These are phyloP conservation scores for Drosophila gunungcola DNA, from an alignment of 1,140 invertebrate genomes.

Conservation along the genomic window DNA sequence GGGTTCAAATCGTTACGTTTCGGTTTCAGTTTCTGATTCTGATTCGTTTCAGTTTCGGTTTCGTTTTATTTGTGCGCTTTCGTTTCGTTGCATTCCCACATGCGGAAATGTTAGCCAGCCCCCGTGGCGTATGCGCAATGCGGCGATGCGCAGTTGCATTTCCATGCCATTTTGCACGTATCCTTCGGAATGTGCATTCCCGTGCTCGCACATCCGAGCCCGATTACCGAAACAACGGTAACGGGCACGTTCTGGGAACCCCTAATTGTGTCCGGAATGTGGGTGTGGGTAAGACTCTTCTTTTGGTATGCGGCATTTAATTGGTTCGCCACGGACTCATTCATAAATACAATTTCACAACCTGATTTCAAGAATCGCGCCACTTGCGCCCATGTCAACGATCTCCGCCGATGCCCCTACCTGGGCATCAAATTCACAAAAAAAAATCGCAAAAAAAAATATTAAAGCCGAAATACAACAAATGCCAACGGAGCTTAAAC, in stretches of 20 bases:
- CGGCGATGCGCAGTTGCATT: constrained; percentile 57
- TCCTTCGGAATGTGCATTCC: constrained; percentile 33
- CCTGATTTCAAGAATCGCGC: constrained; percentile 65
- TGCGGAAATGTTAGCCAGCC: constrained; percentile 31
- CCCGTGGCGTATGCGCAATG: constrained; percentile 65
- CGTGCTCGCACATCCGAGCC: neutral
- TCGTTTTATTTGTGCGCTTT: constrained; percentile 19
- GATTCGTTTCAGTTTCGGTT: constrained; percentile 11
- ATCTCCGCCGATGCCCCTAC: constrained; percentile 51
- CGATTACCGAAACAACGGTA: constrained; percentile 24
- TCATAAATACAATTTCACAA: constrained; percentile 80
- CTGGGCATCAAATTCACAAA: constrained; percentile 51
- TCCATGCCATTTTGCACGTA: constrained; percentile 32
- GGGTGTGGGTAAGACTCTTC: constrained; percentile 2
- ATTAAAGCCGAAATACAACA: constrained; percentile 9
- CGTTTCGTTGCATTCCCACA: constrained; percentile 41
- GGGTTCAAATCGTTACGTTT: constrained; percentile 20
- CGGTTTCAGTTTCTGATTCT: constrained; percentile 26
- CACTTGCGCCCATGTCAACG: constrained; percentile 77
- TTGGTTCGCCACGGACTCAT: constrained; percentile 55
- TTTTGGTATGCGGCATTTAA: constrained; percentile 53
- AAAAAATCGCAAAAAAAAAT: constrained; percentile 2
- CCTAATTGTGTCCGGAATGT: constrained; percentile 5
- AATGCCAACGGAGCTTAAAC: constrained; percentile 34
- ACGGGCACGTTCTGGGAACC: constrained; percentile 32